These are phyloP conservation scores for Tinea trinotella DNA, from an alignment of 2,888 invertebrate genomes.

Conservation along the genomic window DNA sequence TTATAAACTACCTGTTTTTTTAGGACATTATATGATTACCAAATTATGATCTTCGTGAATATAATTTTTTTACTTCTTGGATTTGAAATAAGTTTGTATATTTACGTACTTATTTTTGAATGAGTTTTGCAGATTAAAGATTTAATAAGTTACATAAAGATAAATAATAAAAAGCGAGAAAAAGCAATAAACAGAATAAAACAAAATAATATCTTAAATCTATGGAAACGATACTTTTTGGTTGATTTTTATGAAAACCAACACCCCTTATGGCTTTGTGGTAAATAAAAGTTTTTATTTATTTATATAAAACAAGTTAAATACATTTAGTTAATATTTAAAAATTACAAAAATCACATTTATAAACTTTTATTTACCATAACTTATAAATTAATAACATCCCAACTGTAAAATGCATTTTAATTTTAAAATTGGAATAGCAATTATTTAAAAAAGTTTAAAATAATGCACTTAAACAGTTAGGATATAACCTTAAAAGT, in stretches of 20 bases:
- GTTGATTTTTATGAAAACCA: slow-evolving; percentile 58
- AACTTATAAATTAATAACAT: not conserved
- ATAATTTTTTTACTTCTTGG: too few species aligned
- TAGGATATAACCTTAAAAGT: not conserved
- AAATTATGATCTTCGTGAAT: too few species aligned
- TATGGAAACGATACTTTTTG: slow-evolving; percentile 67
- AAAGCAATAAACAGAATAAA: not conserved
- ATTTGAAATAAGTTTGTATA: too few species aligned
- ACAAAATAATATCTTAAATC: not conserved
- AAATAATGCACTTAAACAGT: slow-evolving; percentile 7
- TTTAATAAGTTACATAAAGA: not conserved
- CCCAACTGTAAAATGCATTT: not conserved
- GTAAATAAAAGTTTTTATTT: slow-evolving; percentile 59
- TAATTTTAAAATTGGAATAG: not conserved
- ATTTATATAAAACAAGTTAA: too few species aligned
- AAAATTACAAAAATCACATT: not conserved
- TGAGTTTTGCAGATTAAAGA: not conserved
- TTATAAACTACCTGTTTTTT: too few species aligned
- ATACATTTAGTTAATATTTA: not conserved
- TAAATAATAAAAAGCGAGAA: not conserved
- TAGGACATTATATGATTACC: too few species aligned
- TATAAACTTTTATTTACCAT: slow-evolving; percentile 59
- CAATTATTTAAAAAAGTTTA: not conserved
- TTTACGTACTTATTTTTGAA: too few species aligned
- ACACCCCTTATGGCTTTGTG: slow-evolving; percentile 70